Percentiles rank a stretch among this genome's conserved stretches.
Conservation (phyloP, 2,113 vertebrate genomes). For the Chunga burmeisteri region DNA sequence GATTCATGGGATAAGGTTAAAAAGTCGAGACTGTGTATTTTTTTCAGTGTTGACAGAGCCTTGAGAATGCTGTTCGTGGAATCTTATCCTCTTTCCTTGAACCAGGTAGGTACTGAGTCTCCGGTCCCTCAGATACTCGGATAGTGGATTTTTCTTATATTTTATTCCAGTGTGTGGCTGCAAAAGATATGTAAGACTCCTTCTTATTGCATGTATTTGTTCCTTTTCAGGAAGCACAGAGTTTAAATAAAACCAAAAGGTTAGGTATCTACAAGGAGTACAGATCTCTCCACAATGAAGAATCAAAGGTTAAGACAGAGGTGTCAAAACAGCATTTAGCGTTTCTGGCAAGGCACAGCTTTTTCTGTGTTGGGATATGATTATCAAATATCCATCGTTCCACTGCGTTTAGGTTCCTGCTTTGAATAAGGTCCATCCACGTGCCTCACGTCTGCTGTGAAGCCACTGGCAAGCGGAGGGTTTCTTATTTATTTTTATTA, state of each 20-base stretch:
- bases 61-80: background rate
- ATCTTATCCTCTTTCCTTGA: background rate
- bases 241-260: background rate
- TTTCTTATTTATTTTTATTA: background rate
- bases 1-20: constrained; percentile 20
- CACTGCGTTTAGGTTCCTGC: background rate
- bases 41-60: background rate
- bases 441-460: background rate
- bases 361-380: background rate
- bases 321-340: background rate
- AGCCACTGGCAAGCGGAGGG: rapidly evolving
- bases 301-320: background rate
- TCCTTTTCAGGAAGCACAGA: background rate
- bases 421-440: background rate
- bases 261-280: background rate
- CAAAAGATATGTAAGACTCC: background rate
- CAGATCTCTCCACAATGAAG: background rate
- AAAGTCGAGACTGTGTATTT: background rate
- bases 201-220: background rate
- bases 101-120: background rate
- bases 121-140: background rate
- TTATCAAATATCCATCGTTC: background rate
- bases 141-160: background rate
- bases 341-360: background rate
- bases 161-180: background rate